Evolutionary conservation across 2,797 vertebrate species (phyloP).

Genomic region (Falco columbarius): DNA sequence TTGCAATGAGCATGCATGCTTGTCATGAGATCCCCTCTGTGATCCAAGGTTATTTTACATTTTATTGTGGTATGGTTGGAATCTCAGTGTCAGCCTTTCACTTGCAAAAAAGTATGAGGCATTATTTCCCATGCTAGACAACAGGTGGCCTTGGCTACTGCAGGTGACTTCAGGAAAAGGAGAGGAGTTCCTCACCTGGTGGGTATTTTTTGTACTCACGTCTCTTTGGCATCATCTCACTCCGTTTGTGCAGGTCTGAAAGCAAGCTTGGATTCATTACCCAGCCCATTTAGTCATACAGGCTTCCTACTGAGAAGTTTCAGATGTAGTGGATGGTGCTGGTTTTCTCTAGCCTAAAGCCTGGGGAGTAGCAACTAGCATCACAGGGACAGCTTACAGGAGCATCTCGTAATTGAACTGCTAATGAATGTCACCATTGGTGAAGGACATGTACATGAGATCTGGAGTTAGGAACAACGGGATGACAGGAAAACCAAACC

Average conservation of each 20-base stretch:
- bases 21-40: neutral
- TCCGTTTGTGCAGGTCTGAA: neutral
- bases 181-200: slow-evolving; percentile 2
- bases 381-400: neutral
- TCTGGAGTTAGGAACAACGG: neutral
- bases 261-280: slow-evolving; percentile 38
- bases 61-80: neutral
- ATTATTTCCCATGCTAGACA: slow-evolving; percentile 10
- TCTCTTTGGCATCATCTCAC: slow-evolving; percentile 24
- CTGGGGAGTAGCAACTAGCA: neutral
- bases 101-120: neutral
- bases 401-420: neutral
- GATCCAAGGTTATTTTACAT: neutral
- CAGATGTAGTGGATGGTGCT: neutral
- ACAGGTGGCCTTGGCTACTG: neutral
- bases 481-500: neutral
- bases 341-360: neutral
- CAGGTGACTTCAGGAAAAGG: slow-evolving; percentile 44
- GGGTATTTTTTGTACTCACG: slow-evolving; percentile 17
- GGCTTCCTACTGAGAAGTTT: neutral
- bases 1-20: neutral
- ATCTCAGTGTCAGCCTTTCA: neutral
- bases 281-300: neutral
- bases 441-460: neutral
- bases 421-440: neutral